Base-by-base conservation (phyloP, 1,140 invertebrate species). In the Phenacoccus solenopsis region DNA sequence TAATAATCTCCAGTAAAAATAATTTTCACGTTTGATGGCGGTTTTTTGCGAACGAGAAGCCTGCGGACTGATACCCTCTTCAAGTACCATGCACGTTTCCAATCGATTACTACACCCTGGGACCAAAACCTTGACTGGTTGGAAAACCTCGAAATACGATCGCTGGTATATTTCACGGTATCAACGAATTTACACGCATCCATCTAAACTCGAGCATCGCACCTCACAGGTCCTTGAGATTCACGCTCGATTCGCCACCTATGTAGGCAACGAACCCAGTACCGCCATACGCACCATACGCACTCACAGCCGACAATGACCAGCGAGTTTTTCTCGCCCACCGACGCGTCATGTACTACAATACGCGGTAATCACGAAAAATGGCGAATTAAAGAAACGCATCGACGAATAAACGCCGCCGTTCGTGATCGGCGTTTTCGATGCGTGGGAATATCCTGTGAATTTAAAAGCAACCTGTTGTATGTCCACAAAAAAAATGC, bases 371-470 rank as follows among this genome's bases (percentile, higher is more conserved):
- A 49, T 49, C 38, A 49, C 16, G 38, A n/a, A 49, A 49, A 49
- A 49, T 49, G 20, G 38, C 38, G 38, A 49, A 49, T 49, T 49
- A 49, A 49, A 49, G 12, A 49, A 9, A 49, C 38, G 38, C 16
- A 49, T 49, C 16, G 38, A 49, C 12, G 20, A 49, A 49, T 3
- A 49, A 32, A 32, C 13, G 30, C 30, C 30, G 38, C 38, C 38
- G 4, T 49, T 49, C 38, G 38, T 49, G 38, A 49, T 49, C 38
- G 38, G n/a, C 20, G 38, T 49, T 49, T 49, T 4, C 16, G 38
- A 49, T 49, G 38, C 38, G 38, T 49, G 38, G 38, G 38, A 49
- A 49, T 49, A 49, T 49, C 38, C 38, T 49, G 38, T 49, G 38
- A 49, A 49, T 49, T 49, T 49, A 10, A 49, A 49, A 49, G 38